Base-by-base conservation (phyloP, 2,113 vertebrate species). In the Limnothrissa miodon region DNA sequence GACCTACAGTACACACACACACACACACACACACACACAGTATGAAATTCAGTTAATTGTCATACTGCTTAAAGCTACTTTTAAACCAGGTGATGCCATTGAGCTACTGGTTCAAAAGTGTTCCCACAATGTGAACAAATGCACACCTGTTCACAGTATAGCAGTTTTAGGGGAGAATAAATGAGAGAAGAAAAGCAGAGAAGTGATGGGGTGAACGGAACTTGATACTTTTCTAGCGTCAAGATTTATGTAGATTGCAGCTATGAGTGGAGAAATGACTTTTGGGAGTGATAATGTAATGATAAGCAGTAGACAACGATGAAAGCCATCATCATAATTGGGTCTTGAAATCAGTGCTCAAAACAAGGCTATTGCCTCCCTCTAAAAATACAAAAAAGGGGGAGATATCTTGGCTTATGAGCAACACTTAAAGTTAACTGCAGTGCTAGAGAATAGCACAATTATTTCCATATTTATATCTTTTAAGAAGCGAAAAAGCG, bases 381-480 rank as follows among this genome's bases (percentile, higher is more conserved):
- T 15, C 23, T 36, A 15, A 33, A 74, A 70, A 74, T 4, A 39
- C 8, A 36, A 36, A 70, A 70, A 25, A 2, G 59, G 6, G 59
- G 59, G n/a, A 2, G 23, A n/a, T 11, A 6, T 74, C 29, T 74
- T 17, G 29, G 25, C 66, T 74, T 33, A 13, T 74, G 15, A 74
- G 66, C 29, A 74, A 74, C 66, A 39, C 66, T 74, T 13, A 36
- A 74, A 33, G 66, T 36, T 74, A 33, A 74, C 66, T 39, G 66
- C 59, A 66, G 29, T 11, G 33, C 29, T 59, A 85, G 70, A 83
- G 74, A 83, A 85, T 21, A 82, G 86, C 46, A 46, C 83, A 83
- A 86, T 86, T 88, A 86, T 85, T 79, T 81, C 79, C 78, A 79
- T 79, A 56, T 89, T 91, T 90, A 89, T 74, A 39, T 74, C 66